phyloP scores from a whole-genome alignment of 2,113 vertebrate species.

The Rhinogobius similis region DNA sequence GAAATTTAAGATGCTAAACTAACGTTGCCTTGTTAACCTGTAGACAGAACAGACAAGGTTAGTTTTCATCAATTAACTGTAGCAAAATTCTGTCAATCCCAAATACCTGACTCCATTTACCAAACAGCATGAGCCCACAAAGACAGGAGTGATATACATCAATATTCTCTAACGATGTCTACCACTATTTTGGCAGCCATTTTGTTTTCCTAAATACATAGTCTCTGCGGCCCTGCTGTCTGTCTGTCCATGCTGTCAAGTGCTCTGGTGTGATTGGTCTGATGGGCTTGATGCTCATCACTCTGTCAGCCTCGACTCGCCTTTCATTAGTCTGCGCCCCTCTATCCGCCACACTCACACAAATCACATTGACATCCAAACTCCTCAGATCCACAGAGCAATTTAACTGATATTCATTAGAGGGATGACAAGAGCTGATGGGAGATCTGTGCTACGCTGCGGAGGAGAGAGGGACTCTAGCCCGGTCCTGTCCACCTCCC shows the following conservation, averaged over 20 bases:
- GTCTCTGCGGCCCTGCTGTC: constrained; percentile 67
- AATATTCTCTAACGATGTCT: constrained; percentile 41
- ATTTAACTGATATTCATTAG: constrained; percentile 99
- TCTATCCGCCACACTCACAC: constrained; percentile 95
- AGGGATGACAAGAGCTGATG: constrained; percentile 98
- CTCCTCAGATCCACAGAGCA: constrained; percentile 99
- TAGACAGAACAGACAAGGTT: constrained; percentile 24
- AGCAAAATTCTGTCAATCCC: constrained; percentile 1
- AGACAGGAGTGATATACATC: constrained; percentile 45
- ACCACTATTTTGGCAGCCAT: constrained; percentile 68
- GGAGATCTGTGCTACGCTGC: constrained; percentile 90
- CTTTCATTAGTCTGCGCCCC: constrained; percentile 97
- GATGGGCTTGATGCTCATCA: constrained; percentile 93
- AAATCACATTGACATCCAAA: constrained; percentile 99
- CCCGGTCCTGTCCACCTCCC: constrained; percentile 72
- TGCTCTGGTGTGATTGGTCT: constrained; percentile 89
- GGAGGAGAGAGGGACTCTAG: constrained; percentile 69
- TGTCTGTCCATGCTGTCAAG: constrained; percentile 80
- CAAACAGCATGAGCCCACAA: constrained; percentile 2
- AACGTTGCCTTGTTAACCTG: constrained; percentile 49
- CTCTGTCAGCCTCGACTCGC: constrained; percentile 91
- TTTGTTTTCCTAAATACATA: constrained; percentile 72
- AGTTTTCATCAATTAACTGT: constrained; percentile 19
- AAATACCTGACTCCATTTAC: constrained; percentile 19
- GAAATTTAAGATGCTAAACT: constrained; percentile 16